Conservation (phyloP, 2,113 vertebrate genomes). For the Apodemus speciosus region DNA sequence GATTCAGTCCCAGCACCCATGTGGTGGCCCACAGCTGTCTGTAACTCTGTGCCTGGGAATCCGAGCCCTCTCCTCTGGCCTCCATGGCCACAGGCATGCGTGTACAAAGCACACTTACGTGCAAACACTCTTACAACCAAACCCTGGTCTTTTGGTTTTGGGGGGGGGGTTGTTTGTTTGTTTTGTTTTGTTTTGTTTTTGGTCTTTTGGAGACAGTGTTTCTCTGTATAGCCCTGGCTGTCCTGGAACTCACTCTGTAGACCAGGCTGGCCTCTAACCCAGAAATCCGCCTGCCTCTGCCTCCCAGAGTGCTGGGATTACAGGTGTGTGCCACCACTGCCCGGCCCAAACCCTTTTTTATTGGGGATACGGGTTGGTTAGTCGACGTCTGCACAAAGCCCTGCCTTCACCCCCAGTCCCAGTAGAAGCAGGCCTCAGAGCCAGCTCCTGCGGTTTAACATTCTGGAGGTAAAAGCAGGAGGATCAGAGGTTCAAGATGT, state of each 20-base stretch:
- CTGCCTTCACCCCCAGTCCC: not conserved
- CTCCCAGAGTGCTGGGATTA: too few relatives aligned
- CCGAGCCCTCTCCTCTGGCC: not conserved
- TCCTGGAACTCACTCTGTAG: too few relatives aligned
- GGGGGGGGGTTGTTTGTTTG: too few relatives aligned
- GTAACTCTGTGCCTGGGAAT: not conserved
- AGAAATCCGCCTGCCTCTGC: too few relatives aligned
- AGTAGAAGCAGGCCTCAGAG: not conserved
- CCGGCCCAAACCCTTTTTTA: too few relatives aligned
- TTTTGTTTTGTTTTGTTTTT: too few relatives aligned
- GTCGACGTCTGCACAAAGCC: not conserved
- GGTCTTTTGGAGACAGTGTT: too few relatives aligned
- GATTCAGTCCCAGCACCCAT: not conserved
- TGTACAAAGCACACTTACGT: not conserved
- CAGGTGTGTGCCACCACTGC: too few relatives aligned
- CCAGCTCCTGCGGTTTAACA: not conserved
- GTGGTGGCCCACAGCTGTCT: not conserved
- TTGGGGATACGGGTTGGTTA: too few relatives aligned
- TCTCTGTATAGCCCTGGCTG: too few relatives aligned
- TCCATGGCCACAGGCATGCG: not conserved
- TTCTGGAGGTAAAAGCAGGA: not conserved
- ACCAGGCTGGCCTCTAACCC: too few relatives aligned
- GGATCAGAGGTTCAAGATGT: not conserved
- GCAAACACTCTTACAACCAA: not conserved
- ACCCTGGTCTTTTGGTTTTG: too few relatives aligned